Percentiles rank a stretch among this genome's conserved stretches.
These are phyloP conservation scores for Cataglyphis cursor DNA, from an alignment of 2,888 invertebrate genomes.

Conservation along the genomic window DNA sequence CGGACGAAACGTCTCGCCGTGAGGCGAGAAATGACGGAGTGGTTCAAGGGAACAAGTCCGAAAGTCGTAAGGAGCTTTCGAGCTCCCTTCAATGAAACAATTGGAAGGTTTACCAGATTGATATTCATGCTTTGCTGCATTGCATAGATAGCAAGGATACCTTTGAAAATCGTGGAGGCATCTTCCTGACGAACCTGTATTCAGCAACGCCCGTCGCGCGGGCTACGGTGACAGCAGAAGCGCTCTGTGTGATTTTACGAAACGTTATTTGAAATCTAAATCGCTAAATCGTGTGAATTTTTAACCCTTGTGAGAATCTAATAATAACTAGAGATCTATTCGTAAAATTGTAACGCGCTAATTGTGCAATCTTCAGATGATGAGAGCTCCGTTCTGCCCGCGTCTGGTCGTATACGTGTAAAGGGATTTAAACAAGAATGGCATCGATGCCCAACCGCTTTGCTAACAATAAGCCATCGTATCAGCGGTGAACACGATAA, in stretches of 20 bases:
- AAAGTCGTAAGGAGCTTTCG: slow-evolving; percentile 34
- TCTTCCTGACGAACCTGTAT: slow-evolving; percentile 68
- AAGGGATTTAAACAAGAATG: slow-evolving; percentile 42
- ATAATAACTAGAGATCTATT: slow-evolving; percentile 54
- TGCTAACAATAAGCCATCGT: neutral
- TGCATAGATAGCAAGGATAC: slow-evolving; percentile 61
- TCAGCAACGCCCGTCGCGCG: slow-evolving; percentile 46
- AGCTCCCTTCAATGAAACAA: neutral
- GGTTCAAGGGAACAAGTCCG: neutral
- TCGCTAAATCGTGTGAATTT: slow-evolving; percentile 44
- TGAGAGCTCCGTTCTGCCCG: slow-evolving; percentile 44
- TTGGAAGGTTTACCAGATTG: neutral
- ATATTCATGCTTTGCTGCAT: slow-evolving; percentile 52
- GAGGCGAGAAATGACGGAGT: neutral
- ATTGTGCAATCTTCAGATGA: slow-evolving; percentile 65
- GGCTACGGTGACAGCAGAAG: slow-evolving; percentile 19
- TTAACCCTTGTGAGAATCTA: slow-evolving; percentile 52
- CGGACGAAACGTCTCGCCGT: neutral
- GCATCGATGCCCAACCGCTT: slow-evolving; percentile 5
- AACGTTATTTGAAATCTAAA: slow-evolving; percentile 31
- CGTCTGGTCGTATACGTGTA: slow-evolving; percentile 34
- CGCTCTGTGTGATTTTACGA: slow-evolving; percentile 27
- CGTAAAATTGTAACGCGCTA: slow-evolving; percentile 48
- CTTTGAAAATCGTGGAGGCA: slow-evolving; percentile 60
- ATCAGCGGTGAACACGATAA: slow-evolving; percentile 26